Base-by-base conservation (phyloP, 2,888 invertebrate genomes). In the Barypeithes pellucidus region DNA sequence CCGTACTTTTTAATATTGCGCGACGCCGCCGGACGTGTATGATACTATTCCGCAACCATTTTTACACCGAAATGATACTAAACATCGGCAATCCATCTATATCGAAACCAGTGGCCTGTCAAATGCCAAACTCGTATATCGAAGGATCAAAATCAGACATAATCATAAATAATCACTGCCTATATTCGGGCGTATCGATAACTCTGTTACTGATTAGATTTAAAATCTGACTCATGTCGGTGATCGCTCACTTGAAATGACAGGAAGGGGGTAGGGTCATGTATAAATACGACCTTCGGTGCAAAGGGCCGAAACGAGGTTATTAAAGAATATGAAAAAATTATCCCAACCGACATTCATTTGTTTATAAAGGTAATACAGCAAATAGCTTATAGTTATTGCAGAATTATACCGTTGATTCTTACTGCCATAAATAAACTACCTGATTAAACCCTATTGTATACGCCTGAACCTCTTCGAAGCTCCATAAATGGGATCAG, bases 171-270 rank as follows among this genome's bases (percentile, higher is more conserved):
- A 74, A 74, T 70, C 70, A 66, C 70, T 59, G 59, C 65, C 65
- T 24, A 60, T 60, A 70, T 65, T 62, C 65, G 39, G 70, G 39
- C 73, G 70, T 70, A 74, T 70, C 74, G 61, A 74, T 74, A 74
- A 70, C 66, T 47, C 68, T 59, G 63, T 67, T 61, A 54, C 74
- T 70, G 74, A 74, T 74, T 74, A 74, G 70, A 74, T 74, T 74
- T 74, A 70, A 74, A 74, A 74, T 74, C 74, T 57, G 74, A 61
- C 70, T 74, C 74, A 67, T 74, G 70, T 70, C 52, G 66, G 70
- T 67, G 69, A 74, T 74, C 74, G 74, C 65, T 74, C 74, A 74
- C 65, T 74, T 41, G 61, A 66, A 70, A 65, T 74, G 74, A 70
- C 69, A 70, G 59, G 29, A 43, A 66, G 41, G 57, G 67, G 67